phyloP scores from a whole-genome alignment of 2,888 invertebrate species.

The Nysson spinosus region DNA sequence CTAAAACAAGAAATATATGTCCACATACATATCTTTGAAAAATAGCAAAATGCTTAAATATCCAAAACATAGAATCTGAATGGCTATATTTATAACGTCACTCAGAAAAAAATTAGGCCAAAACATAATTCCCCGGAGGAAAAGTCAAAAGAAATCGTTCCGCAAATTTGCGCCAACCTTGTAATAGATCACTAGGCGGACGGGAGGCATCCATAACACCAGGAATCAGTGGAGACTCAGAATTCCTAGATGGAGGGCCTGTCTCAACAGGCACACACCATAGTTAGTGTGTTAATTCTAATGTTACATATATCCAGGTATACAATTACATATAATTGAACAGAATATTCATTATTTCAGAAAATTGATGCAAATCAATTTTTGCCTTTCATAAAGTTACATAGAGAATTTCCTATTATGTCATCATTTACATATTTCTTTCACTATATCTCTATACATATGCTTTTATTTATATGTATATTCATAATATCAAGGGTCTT shows the following conservation, averaged over 20 bases:
- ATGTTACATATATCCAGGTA: slow-evolving; percentile 43
- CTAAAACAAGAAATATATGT: slow-evolving; percentile 10
- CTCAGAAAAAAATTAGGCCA: slow-evolving; percentile 19
- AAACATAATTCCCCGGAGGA: slow-evolving; percentile 33
- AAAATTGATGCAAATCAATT: too few species aligned
- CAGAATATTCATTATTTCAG: too few species aligned
- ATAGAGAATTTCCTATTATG: too few species aligned
- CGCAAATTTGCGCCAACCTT: slow-evolving; percentile 73
- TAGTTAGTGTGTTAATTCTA: slow-evolving; percentile 64
- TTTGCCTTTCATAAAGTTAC: too few species aligned
- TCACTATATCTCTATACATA: too few species aligned
- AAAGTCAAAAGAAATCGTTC: slow-evolving; percentile 45
- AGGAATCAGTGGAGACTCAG: slow-evolving; percentile 83
- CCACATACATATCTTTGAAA: slow-evolving; percentile 8
- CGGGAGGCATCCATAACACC: slow-evolving; percentile 82
- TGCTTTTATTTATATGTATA: too few species aligned
- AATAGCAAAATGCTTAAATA: slow-evolving; percentile 9
- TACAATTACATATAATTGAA: slow-evolving; percentile 15
- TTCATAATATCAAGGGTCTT: too few species aligned
- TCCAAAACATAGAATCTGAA: slow-evolving; percentile 5
- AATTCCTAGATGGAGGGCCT: slow-evolving; percentile 83
- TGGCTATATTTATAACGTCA: slow-evolving; percentile 19
- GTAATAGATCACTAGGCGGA: slow-evolving; percentile 80
- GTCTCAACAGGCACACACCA: slow-evolving; percentile 72
- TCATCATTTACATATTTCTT: too few species aligned